phyloP scores from a whole-genome alignment of 2,888 invertebrate genomes.

The Acanthoscelides obtectus region DNA sequence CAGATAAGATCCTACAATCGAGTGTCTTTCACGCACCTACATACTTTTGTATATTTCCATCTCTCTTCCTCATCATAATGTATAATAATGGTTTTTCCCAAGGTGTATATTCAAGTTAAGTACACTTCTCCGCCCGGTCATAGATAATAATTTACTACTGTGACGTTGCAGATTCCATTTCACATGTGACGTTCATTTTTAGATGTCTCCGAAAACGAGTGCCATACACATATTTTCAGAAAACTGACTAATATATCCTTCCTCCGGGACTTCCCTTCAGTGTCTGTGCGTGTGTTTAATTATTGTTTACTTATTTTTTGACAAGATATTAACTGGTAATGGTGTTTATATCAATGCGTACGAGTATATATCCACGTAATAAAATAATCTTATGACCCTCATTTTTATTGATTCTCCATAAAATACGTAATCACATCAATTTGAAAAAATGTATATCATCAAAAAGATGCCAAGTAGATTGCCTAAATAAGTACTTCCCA shows the following conservation, averaged over 20 bases:
- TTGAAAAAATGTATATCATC: too few species aligned
- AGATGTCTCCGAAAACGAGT: neutral
- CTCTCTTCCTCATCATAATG: too few species aligned
- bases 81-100: too few species aligned
- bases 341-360: neutral
- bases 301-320: neutral
- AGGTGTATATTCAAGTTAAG: too few species aligned
- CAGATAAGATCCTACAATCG: too few species aligned
- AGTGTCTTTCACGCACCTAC: too few species aligned
- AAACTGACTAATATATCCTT: neutral
- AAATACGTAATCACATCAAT: too few species aligned
- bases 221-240: too few species aligned
- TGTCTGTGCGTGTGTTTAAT: neutral
- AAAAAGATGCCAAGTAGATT: too few species aligned
- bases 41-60: too few species aligned
- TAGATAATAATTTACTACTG: neutral
- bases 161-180: neutral
- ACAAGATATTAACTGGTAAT: neutral
- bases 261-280: neutral
- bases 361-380: neutral
- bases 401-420: neutral
- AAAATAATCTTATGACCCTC: neutral
- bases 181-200: neutral
- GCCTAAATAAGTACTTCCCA: too few species aligned
- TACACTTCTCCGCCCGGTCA: too few species aligned